phyloP scores from a whole-genome alignment of 2,113 vertebrate genomes.

The Crotalus viridis region DNA sequence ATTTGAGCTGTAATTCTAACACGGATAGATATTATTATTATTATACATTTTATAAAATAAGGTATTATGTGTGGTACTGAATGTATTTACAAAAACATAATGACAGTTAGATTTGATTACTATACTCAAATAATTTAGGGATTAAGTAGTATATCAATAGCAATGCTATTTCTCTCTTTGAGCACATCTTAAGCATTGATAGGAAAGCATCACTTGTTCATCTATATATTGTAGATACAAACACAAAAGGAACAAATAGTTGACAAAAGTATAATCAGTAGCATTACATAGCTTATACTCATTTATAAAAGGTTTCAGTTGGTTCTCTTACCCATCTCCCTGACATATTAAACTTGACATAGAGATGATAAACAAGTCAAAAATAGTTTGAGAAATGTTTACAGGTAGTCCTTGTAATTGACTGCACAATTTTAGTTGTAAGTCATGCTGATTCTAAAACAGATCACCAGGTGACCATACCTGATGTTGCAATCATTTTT shows the following conservation, averaged over 20 bases:
- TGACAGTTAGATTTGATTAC: neutral
- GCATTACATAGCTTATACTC: neutral
- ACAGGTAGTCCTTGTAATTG: neutral
- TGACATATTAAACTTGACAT: neutral
- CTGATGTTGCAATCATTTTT: too few species aligned
- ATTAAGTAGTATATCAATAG: neutral
- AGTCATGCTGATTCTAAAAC: too few species aligned
- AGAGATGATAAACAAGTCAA: neutral
- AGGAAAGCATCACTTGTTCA: neutral
- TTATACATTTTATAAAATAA: neutral
- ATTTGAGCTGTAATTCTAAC: neutral
- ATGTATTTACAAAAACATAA: neutral
- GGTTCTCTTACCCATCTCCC: neutral
- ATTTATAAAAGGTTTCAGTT: neutral
- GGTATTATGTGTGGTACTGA: neutral
- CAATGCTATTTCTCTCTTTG: neutral
- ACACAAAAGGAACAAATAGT: neutral
- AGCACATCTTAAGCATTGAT: neutral
- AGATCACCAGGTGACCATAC: too few species aligned
- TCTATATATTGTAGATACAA: neutral
- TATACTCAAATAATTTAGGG: neutral
- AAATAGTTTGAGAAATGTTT: neutral
- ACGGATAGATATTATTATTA: neutral
- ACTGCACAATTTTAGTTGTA: too few species aligned
- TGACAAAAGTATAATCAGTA: neutral